Conservation (phyloP, 2,797 vertebrate genomes). For the Chelmon rostratus region DNA sequence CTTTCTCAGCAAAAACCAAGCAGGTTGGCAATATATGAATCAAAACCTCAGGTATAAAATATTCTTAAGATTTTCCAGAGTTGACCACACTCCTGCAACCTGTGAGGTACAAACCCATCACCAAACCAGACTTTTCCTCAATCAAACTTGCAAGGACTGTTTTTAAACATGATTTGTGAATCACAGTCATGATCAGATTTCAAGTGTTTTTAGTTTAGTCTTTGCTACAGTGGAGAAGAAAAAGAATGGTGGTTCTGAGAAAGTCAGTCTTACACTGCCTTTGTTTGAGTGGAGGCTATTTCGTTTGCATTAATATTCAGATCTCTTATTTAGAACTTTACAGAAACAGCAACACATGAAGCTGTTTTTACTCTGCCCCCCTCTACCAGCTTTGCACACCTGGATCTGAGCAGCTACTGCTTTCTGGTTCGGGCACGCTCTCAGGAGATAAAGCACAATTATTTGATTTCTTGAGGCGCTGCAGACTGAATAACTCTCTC, state of each 20-base stretch:
- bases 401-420: neutral
- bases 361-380: neutral
- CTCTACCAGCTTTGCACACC: neutral
- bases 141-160: neutral
- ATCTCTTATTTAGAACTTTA: neutral
- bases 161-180: neutral
- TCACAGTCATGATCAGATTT: neutral
- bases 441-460: neutral
- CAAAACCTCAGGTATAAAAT: neutral
- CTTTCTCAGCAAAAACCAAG: neutral
- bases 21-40: neutral
- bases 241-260: neutral
- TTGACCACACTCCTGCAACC: neutral
- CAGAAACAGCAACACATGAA: neutral
- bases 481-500: neutral
- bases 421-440: neutral
- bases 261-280: neutral
- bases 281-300: neutral
- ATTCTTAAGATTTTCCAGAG: neutral
- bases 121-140: neutral
- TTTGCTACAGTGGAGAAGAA: conserved; percentile 1
- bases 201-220: neutral
- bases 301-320: neutral
- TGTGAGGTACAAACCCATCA: neutral
- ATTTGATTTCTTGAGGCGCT: neutral